phyloP scores from a whole-genome alignment of 53 echinoderm and acorn worm genomes.

The Henricia sp. region DNA sequence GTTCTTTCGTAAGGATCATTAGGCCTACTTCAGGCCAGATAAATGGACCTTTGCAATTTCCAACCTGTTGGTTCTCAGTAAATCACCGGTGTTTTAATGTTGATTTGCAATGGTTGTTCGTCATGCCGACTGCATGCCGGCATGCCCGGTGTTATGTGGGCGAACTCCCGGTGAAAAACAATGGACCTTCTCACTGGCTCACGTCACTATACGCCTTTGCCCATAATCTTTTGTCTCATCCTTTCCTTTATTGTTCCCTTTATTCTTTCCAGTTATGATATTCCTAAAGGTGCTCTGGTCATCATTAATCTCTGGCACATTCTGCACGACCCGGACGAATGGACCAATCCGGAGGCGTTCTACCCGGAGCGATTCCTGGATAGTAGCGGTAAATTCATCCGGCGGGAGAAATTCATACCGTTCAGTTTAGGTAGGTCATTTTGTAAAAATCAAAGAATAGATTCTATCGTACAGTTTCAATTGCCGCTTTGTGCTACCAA shows the following conservation, averaged over 20 bases:
- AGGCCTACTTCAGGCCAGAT: too few relatives aligned
- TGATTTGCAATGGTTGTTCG: background rate
- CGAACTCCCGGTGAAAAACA: background rate
- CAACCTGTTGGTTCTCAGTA: background rate
- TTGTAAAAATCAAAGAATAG: too few relatives aligned
- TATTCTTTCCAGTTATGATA: background rate
- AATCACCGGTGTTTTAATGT: background rate
- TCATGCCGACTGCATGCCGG: background rate
- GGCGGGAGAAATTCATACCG: background rate
- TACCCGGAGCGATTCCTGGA: background rate
- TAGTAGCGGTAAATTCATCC: background rate
- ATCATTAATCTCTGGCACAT: background rate
- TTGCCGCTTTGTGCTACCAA: background rate
- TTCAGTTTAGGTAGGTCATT: conserved; percentile 12
- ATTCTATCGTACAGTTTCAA: too few relatives aligned
- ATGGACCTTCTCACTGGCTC: background rate
- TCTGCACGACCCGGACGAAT: background rate
- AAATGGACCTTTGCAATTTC: too few relatives aligned
- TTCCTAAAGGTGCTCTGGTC: background rate
- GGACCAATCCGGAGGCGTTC: background rate
- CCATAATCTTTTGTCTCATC: background rate
- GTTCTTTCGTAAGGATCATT: too few relatives aligned
- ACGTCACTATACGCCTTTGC: background rate
- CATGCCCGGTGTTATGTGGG: background rate
- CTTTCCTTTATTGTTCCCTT: background rate